Evolutionary conservation across 1,140 invertebrate species (phyloP), one percentile per base, ranked within the genome.

Genomic region (Drosophila mayri): DNA sequence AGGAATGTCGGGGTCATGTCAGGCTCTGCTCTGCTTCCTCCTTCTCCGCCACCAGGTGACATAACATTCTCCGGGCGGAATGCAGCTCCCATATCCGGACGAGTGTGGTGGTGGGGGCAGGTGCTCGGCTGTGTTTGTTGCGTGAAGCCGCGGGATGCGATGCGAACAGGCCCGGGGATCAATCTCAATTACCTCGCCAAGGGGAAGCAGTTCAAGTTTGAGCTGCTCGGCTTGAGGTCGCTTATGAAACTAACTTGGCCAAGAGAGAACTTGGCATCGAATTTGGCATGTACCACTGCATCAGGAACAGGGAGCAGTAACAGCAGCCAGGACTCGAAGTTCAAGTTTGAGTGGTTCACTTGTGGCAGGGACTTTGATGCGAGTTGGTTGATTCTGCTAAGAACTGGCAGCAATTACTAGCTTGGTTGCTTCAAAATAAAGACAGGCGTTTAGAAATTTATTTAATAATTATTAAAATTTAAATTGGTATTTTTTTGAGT

Each of bases 111-210:
- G 63, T 44, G 18, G 9, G 40, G n/a, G 40, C 58, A 37, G 43
- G 54, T 49, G 64, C 35, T 47, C 9, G 41, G 25, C 50, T 11
- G 41, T 71, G 50, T 71, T 49, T 59, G 70, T 49, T 72, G 70
- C 67, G 68, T 67, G 38, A 67, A 55, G 66, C 66, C 66, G 66
- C 66, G 66, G 38, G 63, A 70, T 67, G 63, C 25, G 37, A 38
- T 28, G 35, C 61, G 25, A 68, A 57, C 67, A 50, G 43, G 46
- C n/a, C 32, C 12, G 47, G 65, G 65, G 52, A 73, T 73, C 70
- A 58, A 73, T 73, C 70, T 73, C 70, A 73, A 73, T 73, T 73
- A 73, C 67, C 68, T 72, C 63, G 49, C 47, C 60, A 47, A n/a
- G 5, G 50, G 18, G 40, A 68, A 46, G 63, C 63, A 55, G 66